These are phyloP conservation scores for Calonectris borealis DNA, from an alignment of 2,113 vertebrate species.

Conservation along the genomic window DNA sequence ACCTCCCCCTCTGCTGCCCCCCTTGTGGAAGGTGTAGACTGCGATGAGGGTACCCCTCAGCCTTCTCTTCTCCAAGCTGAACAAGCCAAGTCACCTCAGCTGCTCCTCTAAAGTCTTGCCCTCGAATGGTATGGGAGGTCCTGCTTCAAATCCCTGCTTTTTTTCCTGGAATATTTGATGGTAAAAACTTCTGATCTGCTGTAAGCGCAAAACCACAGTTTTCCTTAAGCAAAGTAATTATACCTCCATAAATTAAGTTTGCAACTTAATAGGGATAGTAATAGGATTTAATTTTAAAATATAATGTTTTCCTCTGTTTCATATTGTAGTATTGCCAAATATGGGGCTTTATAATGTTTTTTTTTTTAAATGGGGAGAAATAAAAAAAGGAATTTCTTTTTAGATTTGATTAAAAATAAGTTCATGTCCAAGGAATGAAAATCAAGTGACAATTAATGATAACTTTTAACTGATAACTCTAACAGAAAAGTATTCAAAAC, in stretches of 20 bases:
- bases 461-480: background rate
- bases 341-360: background rate
- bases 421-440: background rate
- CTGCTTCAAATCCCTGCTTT: background rate
- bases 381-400: background rate
- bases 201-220: background rate
- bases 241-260: background rate
- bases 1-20: accelerated
- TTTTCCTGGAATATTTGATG: background rate
- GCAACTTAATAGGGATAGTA: background rate
- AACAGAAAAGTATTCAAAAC: background rate
- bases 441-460: background rate
- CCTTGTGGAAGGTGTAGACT: background rate
- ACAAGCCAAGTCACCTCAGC: background rate
- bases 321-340: background rate
- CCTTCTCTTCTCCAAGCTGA: background rate
- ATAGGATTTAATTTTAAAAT: background rate
- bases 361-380: background rate
- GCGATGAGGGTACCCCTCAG: background rate
- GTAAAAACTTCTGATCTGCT: background rate
- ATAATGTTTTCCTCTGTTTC: background rate
- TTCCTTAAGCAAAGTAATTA: background rate
- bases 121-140: background rate
- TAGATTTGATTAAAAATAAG: background rate
- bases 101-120: background rate